Conservation (phyloP, 1,140 invertebrate genomes). For the Drosophila serrata region DNA sequence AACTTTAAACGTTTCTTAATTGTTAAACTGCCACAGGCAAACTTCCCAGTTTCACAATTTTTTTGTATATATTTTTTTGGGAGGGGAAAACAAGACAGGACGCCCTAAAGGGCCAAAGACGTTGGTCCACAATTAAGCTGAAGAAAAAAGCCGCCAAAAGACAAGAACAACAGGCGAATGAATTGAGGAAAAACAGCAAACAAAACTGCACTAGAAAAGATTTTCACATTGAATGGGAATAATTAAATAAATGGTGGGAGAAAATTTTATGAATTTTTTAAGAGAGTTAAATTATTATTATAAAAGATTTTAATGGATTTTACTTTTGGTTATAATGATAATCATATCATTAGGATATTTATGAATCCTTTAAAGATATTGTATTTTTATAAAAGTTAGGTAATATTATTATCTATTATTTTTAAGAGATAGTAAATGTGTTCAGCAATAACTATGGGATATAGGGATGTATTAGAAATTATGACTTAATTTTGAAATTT, state of each 20-base stretch:
- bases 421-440: too few species aligned
- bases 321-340: background rate
- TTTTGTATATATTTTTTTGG: background rate
- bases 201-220: slow-evolving; percentile 33
- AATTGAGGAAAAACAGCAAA: slow-evolving; percentile 20
- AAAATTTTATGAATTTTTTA: background rate
- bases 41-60: slow-evolving; percentile 3
- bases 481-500: background rate
- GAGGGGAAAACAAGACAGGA: background rate
- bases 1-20: slow-evolving; percentile 83
- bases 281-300: background rate
- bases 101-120: slow-evolving; percentile 29
- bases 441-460: too few species aligned
- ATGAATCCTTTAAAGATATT: background rate
- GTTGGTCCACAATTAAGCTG: slow-evolving; percentile 64
- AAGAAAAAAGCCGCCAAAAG: slow-evolving; percentile 41
- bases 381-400: background rate
- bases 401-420: background rate
- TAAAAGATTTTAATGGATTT: background rate
- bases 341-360: background rate
- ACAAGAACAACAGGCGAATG: slow-evolving; percentile 20
- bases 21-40: slow-evolving; percentile 71
- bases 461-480: background rate
- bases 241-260: background rate
- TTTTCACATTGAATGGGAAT: background rate